phyloP scores from a whole-genome alignment of 2,797 vertebrate genomes.

The Malacoctenus gilli region DNA sequence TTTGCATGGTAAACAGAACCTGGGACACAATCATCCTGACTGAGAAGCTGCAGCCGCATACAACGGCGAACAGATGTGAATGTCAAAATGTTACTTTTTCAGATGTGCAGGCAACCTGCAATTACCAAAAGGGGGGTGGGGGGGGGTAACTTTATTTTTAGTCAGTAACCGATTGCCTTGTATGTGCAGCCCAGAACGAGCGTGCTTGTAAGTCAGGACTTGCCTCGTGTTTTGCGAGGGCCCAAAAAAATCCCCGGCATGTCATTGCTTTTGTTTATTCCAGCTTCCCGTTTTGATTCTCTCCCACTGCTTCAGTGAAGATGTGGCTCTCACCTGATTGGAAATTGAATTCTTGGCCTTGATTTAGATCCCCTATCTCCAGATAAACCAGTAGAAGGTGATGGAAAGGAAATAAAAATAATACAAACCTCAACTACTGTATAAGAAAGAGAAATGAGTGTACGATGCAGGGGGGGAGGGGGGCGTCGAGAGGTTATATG shows the following conservation, averaged over 20 bases:
- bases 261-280: slow-evolving; percentile 34
- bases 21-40: neutral
- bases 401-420: slow-evolving; percentile 5
- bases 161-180: slow-evolving; percentile 11
- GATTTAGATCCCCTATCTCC: slow-evolving; percentile 18
- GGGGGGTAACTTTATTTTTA: slow-evolving; percentile 19
- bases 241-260: too few relatives aligned
- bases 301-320: slow-evolving; percentile 17
- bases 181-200: neutral
- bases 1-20: slow-evolving; percentile 19
- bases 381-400: slow-evolving; percentile 11
- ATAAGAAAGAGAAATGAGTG: too few relatives aligned
- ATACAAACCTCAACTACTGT: slow-evolving; percentile 6
- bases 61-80: slow-evolving; percentile 43
- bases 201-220: neutral
- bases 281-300: slow-evolving; percentile 20
- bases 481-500: too few relatives aligned
- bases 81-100: slow-evolving; percentile 39
- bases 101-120: slow-evolving; percentile 18
- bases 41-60: slow-evolving; percentile 7
- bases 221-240: neutral
- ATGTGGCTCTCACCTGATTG: slow-evolving; percentile 29
- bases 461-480: too few relatives aligned
- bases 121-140: slow-evolving; percentile 6
- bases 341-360: slow-evolving; percentile 26